Evolutionary conservation across 2,113 vertebrate genomes (phyloP).

Genomic region (Dipodomys ordii): DNA sequence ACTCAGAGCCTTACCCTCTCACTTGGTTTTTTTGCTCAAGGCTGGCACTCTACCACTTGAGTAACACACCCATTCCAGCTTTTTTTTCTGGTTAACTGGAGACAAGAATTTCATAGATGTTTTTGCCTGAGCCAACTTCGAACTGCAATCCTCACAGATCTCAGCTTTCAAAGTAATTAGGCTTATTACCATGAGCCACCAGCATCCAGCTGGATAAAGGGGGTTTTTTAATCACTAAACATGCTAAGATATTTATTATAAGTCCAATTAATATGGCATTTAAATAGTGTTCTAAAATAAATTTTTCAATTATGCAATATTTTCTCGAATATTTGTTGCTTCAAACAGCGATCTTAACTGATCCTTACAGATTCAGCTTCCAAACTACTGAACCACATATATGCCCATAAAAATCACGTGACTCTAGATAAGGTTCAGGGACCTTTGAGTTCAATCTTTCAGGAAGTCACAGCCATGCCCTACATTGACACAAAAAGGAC

Average conservation of each 20-base stretch:
- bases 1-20: no score
- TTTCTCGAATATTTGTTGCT: background rate
- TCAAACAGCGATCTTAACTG: background rate
- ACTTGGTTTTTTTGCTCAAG: no score
- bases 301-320: conserved; percentile 38
- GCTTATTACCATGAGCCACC: no score
- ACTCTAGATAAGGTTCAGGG: background rate
- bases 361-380: background rate
- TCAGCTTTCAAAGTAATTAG: no score
- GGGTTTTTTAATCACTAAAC: background rate
- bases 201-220: no score
- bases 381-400: conserved; percentile 29
- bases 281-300: conserved; percentile 30
- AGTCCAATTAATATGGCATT: background rate
- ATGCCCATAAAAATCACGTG: background rate
- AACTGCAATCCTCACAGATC: no score
- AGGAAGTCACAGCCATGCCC: background rate
- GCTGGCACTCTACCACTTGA: no score
- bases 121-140: no score
- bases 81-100: no score
- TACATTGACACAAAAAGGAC: background rate
- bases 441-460: background rate
- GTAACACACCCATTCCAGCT: no score
- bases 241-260: background rate
- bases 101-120: no score